Evolutionary conservation across 1,140 invertebrate species (phyloP), one percentile per base, ranked within the genome.

Genomic region (Listronotus oregonensis): DNA sequence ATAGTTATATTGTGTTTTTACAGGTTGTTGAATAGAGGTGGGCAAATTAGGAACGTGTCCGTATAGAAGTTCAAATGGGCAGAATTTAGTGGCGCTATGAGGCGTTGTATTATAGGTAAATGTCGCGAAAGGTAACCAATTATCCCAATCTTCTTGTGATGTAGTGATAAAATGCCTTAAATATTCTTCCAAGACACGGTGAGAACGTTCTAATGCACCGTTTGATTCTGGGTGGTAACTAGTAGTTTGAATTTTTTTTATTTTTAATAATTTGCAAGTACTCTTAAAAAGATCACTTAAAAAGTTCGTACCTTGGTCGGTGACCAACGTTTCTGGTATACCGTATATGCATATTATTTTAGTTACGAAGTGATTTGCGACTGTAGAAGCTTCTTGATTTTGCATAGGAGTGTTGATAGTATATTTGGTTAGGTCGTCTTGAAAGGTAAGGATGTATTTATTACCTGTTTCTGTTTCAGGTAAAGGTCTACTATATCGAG

Each of bases 381-480:
- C 64, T 9, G 69, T 69, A 18, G 56, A 52, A 8, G 71, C 65
- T 39, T 67, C 59, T 58, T 73, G 70, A 46, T 69, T 40, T 47
- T 43, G 14, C 14, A 76, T 57, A 3, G 73, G 66, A 18, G 52
- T 60, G 2, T 70, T 72, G 54, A 71, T 60, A 2, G 70, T 7
- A 64, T 75, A 54, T 68, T 74, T 46, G 47, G 75, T 56, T 6
- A 64, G 51, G n/a, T 44, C 56, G 43, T 80, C 77, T 50, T 67
- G 62, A n/a, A 78, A 50, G 2, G 79, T 77, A 6, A 80, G 40
- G 8, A 81, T 73, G 67, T 78, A 80, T 59, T 69, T 73, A 55
- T 77, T 75, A 4, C 73, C 69, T 10, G 9, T 46, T 6, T 57
- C 0, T 6, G 69, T 77, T 0, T 39, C 47, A 0, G 69, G 63